These are phyloP conservation scores for Euclidia mi DNA, from an alignment of 2,888 invertebrate species.

Conservation along the genomic window DNA sequence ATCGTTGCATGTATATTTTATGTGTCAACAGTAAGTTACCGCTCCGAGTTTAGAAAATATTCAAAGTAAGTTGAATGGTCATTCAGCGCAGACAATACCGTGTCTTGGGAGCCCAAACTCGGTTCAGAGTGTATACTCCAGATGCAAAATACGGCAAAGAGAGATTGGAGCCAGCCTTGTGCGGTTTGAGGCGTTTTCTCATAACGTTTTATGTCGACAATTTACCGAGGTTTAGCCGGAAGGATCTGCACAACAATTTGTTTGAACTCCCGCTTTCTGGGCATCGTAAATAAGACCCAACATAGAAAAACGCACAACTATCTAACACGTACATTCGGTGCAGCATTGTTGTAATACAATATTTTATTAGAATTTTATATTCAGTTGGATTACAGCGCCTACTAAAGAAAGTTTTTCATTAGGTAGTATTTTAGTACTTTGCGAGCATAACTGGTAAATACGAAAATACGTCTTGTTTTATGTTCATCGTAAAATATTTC, in stretches of 20 bases:
- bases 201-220: slow-evolving; percentile 81
- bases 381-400: slow-evolving; percentile 44
- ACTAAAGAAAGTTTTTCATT: slow-evolving; percentile 48
- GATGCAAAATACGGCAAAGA: slow-evolving; percentile 73
- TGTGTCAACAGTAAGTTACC: slow-evolving; percentile 34
- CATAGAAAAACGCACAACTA: slow-evolving; percentile 59
- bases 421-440: slow-evolving; percentile 38
- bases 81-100: slow-evolving; percentile 61
- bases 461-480: slow-evolving; percentile 35
- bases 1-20: slow-evolving; percentile 47
- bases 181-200: slow-evolving; percentile 76
- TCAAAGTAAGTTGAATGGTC: slow-evolving; percentile 54
- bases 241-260: slow-evolving; percentile 74
- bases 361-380: slow-evolving; percentile 60
- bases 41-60: slow-evolving; percentile 47
- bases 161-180: slow-evolving; percentile 70
- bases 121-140: slow-evolving; percentile 62
- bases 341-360: slow-evolving; percentile 57
- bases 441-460: slow-evolving; percentile 20
- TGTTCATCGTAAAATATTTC: slow-evolving; percentile 41
- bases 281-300: slow-evolving; percentile 66
- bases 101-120: slow-evolving; percentile 55
- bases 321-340: slow-evolving; percentile 52
- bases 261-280: slow-evolving; percentile 68
- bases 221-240: slow-evolving; percentile 75